Base-by-base conservation (phyloP, 2,888 invertebrate species). In the Aspidapion aeneum region DNA sequence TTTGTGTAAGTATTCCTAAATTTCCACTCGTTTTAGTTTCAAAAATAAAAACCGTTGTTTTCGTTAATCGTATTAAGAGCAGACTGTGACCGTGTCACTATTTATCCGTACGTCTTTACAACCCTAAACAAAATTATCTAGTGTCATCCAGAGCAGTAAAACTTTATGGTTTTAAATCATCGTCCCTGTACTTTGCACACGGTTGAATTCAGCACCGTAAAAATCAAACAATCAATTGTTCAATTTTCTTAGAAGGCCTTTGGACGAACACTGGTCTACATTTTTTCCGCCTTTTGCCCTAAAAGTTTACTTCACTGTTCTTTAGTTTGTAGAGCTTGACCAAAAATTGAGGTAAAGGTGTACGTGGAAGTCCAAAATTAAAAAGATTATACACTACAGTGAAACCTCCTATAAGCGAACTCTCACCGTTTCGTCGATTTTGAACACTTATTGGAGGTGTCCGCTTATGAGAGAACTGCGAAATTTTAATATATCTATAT, bases 241-340 rank as follows among this genome's bases (percentile, higher is more conserved):
- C 62, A 66, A 60, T 60, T 57, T 74, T 74, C 74, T 71, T 51
- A 67, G 74, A 73, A 74, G 72, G 71, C 60, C 60, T 51, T 54
- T 60, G 35, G 12, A 35, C 64, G 48, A 50, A 55, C 54, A 56
- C 60, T 72, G 72, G 67, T 71, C 72, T 72, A 74, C 64, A 70
- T 73, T 72, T 74, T 72, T 74, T 73, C 67, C 63, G 19, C 35
- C 18, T 20, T 55, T 55, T 60, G 22, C 20, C 18, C 18, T 21
- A 22, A 49, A 52, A 18, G 60, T 55, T 60, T 55, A 7, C 35
- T 7, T 35, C n/a, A 35, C 35, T 35, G 12, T 35, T 35, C 35
- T 35, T 12, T 35, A 35, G 12, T 12, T 35, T 35, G 35, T 35
- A 35, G 12, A 35, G 35, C 35, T n/a, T n/a, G n/a, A n/a, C n/a